Evolutionary conservation across 2,797 vertebrate species (phyloP).

Genomic region (Sebastolobus alascanus): DNA sequence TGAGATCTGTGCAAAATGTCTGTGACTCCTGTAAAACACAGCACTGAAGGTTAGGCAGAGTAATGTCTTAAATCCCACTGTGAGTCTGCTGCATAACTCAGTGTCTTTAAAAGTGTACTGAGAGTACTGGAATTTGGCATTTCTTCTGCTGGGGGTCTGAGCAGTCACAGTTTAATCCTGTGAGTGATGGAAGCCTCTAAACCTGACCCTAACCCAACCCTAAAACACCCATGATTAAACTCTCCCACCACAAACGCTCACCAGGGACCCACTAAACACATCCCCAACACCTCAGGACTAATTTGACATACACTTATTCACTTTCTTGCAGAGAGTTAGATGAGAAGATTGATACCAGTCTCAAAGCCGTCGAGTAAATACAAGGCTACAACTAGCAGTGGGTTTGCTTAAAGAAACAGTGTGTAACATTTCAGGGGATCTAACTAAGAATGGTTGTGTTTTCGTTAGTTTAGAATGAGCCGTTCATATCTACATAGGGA

Average conservation of each 20-base stretch:
- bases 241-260: not conserved
- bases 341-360: not conserved
- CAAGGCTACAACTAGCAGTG: not conserved
- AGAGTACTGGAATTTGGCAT: slow-evolving; percentile 49
- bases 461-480: too few relatives aligned
- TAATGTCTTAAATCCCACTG: not conserved
- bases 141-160: slow-evolving; percentile 25
- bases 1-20: slow-evolving; percentile 3
- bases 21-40: not conserved
- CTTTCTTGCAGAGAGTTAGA: not conserved
- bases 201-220: not conserved
- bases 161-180: slow-evolving; percentile 15
- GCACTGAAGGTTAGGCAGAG: slow-evolving; percentile 4
- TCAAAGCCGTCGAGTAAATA: not conserved
- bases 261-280: slow-evolving; percentile 2
- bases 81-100: slow-evolving; percentile 11
- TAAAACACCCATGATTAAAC: slow-evolving; percentile 34
- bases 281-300: not conserved
- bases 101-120: slow-evolving; percentile 22
- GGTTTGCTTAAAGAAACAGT: not conserved
- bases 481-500: too few relatives aligned
- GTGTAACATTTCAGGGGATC: too few relatives aligned
- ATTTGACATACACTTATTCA: not conserved
- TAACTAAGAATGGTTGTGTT: too few relatives aligned
- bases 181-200: slow-evolving; percentile 41